A percentile compares a stretch with the other conserved stretches of the same genome.
Conservation (phyloP, 2,888 invertebrate species). For the Caradrina clavipalpis region DNA sequence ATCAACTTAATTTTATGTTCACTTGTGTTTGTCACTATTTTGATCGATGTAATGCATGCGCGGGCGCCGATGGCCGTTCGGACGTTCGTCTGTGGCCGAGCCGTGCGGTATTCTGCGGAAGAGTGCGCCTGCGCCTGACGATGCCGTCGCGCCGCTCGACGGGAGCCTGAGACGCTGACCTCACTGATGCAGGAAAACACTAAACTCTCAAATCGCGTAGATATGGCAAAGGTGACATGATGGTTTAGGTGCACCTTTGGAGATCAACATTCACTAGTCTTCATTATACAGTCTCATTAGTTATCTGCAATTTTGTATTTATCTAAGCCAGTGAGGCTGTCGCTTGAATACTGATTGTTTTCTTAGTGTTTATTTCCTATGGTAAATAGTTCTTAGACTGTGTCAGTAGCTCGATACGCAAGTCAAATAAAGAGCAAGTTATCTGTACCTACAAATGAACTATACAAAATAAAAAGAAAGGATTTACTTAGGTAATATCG, state of each 20-base stretch:
- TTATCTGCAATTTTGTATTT: conserved; percentile 17
- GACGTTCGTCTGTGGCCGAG: conserved; percentile 71
- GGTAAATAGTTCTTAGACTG: conserved; percentile 12
- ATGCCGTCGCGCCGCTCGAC: conserved; percentile 48
- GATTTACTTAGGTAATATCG: too few relatives aligned
- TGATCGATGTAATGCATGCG: conserved; percentile 67
- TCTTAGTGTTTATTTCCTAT: conserved; percentile 18
- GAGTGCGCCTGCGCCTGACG: conserved; percentile 33
- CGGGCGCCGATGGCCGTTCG: conserved; percentile 59
- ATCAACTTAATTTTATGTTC: conserved; percentile 68
- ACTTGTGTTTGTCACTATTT: conserved; percentile 70
- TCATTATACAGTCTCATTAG: conserved; percentile 6
- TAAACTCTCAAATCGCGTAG: conserved; percentile 61
- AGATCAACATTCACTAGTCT: conserved; percentile 1
- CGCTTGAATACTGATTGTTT: conserved; percentile 22
- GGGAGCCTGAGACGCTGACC: conserved; percentile 71
- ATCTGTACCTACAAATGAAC: too few relatives aligned
- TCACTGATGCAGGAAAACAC: conserved; percentile 78
- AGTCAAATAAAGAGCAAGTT: background rate
- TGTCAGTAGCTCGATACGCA: conserved; percentile 5
- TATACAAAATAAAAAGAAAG: too few relatives aligned
- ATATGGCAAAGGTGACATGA: conserved; percentile 70
- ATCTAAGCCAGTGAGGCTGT: conserved; percentile 13
- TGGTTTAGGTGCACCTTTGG: conserved; percentile 13
- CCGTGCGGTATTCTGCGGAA: conserved; percentile 73